phyloP scores from a whole-genome alignment of 2,113 vertebrate genomes.

The Australoheros scitulus region DNA sequence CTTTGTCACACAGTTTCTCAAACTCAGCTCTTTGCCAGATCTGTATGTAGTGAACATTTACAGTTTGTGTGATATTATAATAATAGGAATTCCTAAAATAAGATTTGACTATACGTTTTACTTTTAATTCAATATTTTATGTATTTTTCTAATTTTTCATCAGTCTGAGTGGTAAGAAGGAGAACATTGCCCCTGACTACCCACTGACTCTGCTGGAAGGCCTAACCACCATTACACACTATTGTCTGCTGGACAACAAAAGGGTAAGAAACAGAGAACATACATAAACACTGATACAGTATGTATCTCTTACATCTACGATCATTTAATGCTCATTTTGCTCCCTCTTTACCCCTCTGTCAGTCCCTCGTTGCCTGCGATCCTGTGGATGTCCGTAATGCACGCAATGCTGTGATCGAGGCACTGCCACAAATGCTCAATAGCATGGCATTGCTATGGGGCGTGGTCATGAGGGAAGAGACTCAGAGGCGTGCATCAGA shows the following conservation, averaged over 20 bases:
- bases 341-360: background rate
- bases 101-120: background rate
- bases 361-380: constrained; percentile 81
- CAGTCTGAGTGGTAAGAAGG: constrained; percentile 84
- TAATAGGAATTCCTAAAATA: background rate
- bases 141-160: constrained; percentile 23
- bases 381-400: constrained; percentile 86
- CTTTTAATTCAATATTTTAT: background rate
- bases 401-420: constrained; percentile 90
- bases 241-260: constrained; percentile 92
- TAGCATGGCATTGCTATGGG: constrained; percentile 91
- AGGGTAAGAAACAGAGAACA: constrained; percentile 78
- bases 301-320: background rate
- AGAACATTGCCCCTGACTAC: constrained; percentile 96
- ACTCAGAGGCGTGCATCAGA: constrained; percentile 83
- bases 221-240: constrained; percentile 91
- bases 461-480: constrained; percentile 86
- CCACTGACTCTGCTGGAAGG: constrained; percentile 94
- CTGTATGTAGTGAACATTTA: too few relatives aligned
- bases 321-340: background rate
- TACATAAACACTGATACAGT: background rate
- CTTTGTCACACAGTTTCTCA: too few relatives aligned
- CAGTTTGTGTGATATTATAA: background rate
- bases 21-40: too few relatives aligned
- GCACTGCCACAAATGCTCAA: constrained; percentile 88